phyloP scores from a whole-genome alignment of 2,888 invertebrate species.

The Mythimna albipuncta region DNA sequence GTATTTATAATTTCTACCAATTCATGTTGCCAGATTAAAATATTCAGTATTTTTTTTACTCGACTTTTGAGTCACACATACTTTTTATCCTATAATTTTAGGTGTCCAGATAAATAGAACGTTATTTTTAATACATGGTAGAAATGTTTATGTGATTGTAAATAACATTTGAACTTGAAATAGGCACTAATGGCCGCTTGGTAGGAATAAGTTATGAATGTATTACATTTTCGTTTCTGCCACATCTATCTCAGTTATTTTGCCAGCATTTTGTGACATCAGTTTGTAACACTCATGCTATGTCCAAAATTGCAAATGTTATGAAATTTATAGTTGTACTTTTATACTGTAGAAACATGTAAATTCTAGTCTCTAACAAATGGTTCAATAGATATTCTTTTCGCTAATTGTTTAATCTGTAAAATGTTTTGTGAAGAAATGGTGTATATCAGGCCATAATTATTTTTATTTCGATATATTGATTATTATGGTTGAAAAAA shows the following conservation, averaged over 20 bases:
- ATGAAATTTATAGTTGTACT: background rate
- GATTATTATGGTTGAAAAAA: background rate
- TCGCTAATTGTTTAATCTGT: background rate
- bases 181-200: slow-evolving; percentile 54
- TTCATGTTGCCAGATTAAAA: slow-evolving; percentile 48
- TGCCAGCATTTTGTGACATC: slow-evolving; percentile 30
- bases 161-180: slow-evolving; percentile 54
- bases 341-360: background rate
- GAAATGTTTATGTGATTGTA: slow-evolving; percentile 70
- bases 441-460: background rate
- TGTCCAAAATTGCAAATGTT: background rate
- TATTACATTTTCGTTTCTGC: slow-evolving; percentile 18
- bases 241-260: slow-evolving; percentile 1
- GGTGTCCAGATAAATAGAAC: background rate
- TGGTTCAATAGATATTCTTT: background rate
- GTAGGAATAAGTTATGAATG: slow-evolving; percentile 35
- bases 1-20: slow-evolving; percentile 56
- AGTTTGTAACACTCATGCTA: background rate
- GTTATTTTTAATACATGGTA: slow-evolving; percentile 32
- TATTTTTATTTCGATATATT: slow-evolving; percentile 1
- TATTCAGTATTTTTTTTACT: slow-evolving; percentile 29
- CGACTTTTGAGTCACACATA: background rate
- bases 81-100: slow-evolving; percentile 1
- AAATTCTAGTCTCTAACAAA: background rate
- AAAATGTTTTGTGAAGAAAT: background rate